phyloP scores from a whole-genome alignment of 1,140 invertebrate genomes.

The Bacillus rossius region DNA sequence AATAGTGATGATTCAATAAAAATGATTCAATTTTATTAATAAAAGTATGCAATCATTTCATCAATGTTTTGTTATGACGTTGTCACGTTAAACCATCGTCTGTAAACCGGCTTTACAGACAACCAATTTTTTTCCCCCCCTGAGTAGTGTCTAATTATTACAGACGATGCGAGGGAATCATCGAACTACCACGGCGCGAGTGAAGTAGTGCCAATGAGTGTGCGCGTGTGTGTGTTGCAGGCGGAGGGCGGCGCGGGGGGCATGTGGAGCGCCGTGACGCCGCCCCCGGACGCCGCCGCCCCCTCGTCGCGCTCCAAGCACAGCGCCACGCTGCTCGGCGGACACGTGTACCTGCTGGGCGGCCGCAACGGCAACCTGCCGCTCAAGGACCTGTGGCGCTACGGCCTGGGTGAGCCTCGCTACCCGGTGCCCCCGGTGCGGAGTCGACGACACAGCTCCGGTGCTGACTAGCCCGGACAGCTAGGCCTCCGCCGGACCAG shows the following conservation, averaged over 20 bases:
- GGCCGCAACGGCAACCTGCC: constrained; percentile 77
- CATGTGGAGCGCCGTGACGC: constrained; percentile 56
- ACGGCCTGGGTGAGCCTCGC: constrained; percentile 69
- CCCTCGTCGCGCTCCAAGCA: constrained; percentile 70
- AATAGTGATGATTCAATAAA: too few relatives aligned
- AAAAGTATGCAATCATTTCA: too few relatives aligned
- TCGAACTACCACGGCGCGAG: background rate
- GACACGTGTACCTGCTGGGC: constrained; percentile 72
- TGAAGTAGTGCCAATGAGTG: background rate
- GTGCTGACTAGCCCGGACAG: too few relatives aligned
- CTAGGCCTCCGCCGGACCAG: too few relatives aligned
- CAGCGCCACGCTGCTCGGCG: constrained; percentile 67
- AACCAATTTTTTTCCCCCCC: too few relatives aligned
- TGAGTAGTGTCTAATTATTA: background rate
- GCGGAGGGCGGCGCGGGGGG: constrained; percentile 29
- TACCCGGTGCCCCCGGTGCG: too few relatives aligned
- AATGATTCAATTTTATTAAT: too few relatives aligned
- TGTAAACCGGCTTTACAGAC: too few relatives aligned
- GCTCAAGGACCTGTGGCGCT: constrained; percentile 80
- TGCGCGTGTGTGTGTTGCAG: constrained; percentile 15
- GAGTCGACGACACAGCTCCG: too few relatives aligned
- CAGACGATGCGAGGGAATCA: background rate
- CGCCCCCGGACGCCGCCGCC: constrained; percentile 50
- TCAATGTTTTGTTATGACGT: too few relatives aligned
- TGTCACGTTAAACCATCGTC: too few relatives aligned